Percentiles rank a stretch among this genome's conserved stretches.
These are phyloP conservation scores for Papilio helenus DNA, from an alignment of 1,140 invertebrate genomes.

Conservation along the genomic window DNA sequence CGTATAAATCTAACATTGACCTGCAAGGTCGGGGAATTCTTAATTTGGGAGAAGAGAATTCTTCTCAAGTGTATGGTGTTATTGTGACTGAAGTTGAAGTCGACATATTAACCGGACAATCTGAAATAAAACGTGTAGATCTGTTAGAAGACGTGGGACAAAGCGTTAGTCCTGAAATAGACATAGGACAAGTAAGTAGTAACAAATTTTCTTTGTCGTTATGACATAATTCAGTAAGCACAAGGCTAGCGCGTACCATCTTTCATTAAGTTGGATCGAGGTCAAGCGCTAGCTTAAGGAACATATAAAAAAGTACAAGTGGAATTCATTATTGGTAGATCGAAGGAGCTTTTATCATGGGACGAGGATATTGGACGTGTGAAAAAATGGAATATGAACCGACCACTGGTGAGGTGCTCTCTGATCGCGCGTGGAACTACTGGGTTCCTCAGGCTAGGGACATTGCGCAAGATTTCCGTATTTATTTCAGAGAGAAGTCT, in stretches of 20 bases:
- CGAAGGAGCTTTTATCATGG: slow-evolving; percentile 94
- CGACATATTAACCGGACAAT: slow-evolving; percentile 90
- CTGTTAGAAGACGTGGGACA: slow-evolving; percentile 89
- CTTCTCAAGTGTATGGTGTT: slow-evolving; percentile 85
- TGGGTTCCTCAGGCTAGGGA: slow-evolving; percentile 90
- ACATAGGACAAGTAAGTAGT: slow-evolving; percentile 88
- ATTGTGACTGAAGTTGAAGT: slow-evolving; percentile 88
- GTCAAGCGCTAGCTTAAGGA: too few relatives aligned
- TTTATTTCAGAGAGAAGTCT: slow-evolving; percentile 88
- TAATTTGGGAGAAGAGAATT: slow-evolving; percentile 70
- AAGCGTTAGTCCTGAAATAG: slow-evolving; percentile 89
- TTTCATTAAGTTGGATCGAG: too few relatives aligned
- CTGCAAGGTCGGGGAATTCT: slow-evolving; percentile 85
- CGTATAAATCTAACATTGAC: slow-evolving; percentile 83
- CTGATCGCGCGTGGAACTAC: slow-evolving; percentile 91
- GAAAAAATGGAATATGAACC: slow-evolving; percentile 88
- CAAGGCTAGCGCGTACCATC: too few relatives aligned
- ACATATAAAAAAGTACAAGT: too few relatives aligned
- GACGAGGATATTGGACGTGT: slow-evolving; percentile 89
- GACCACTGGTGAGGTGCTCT: slow-evolving; percentile 86
- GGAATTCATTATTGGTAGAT: slow-evolving; percentile 47
- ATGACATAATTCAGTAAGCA: too few relatives aligned
- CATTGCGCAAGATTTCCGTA: slow-evolving; percentile 91
- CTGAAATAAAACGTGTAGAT: slow-evolving; percentile 86
- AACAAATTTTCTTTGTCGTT: background rate